Evolutionary conservation across 2,113 vertebrate genomes (phyloP).

Genomic region (Morone saxatilis): DNA sequence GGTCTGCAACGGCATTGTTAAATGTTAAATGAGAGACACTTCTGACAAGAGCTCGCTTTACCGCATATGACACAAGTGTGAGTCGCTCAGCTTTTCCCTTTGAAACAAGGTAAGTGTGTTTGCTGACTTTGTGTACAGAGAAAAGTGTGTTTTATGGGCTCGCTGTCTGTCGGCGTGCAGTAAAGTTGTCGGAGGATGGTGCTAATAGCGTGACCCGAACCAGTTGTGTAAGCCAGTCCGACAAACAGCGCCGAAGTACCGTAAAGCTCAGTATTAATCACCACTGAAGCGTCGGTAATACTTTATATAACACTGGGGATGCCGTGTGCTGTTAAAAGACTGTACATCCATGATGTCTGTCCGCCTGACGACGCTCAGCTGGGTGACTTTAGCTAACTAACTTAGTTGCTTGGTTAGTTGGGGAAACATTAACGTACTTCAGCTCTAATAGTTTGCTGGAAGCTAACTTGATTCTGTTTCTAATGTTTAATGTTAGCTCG

Average conservation of each 20-base stretch:
- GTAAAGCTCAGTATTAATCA: accelerated
- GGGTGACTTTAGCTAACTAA: not conserved
- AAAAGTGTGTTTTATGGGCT: not conserved
- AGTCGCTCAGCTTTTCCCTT: not conserved
- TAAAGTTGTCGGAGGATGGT: slow-evolving; percentile 27
- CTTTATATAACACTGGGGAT: not conserved
- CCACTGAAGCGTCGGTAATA: not conserved
- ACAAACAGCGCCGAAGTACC: not conserved
- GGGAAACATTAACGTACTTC: not conserved
- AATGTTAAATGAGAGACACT: slow-evolving; percentile 9
- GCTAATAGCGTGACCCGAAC: not conserved
- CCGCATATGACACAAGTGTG: not conserved
- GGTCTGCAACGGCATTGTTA: not conserved
- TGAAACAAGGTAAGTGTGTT: slow-evolving; percentile 23
- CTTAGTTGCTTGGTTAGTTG: not conserved
- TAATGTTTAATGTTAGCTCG: too few species aligned
- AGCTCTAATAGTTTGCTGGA: too few species aligned
- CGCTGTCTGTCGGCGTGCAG: not conserved
- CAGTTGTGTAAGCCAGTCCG: not conserved
- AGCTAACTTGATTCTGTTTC: not conserved
- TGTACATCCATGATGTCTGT: not conserved
- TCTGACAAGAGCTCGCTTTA: not conserved
- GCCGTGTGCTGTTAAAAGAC: not conserved
- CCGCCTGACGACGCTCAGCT: not conserved
- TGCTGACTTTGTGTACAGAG: not conserved